Evolutionary conservation across 2,888 invertebrate genomes (phyloP).

Genomic region (Pseudococcus longispinus): DNA sequence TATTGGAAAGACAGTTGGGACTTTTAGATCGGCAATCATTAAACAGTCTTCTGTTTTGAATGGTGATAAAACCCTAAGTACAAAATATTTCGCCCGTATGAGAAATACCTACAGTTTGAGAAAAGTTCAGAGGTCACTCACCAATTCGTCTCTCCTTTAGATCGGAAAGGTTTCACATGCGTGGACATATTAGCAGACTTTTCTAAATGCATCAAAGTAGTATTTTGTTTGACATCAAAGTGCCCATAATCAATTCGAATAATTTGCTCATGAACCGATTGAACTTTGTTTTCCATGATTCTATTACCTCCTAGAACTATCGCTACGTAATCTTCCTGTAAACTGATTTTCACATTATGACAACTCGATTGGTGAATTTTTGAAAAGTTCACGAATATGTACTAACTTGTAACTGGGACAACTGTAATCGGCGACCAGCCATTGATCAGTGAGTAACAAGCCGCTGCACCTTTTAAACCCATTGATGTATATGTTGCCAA

Average conservation of each 20-base stretch:
- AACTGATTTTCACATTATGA: not conserved
- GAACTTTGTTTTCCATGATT: slow-evolving; percentile 62
- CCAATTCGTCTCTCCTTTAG: not conserved
- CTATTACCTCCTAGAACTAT: slow-evolving; percentile 55
- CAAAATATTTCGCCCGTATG: not conserved
- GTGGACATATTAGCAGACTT: slow-evolving; percentile 68
- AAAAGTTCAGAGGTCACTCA: not conserved
- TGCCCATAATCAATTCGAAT: slow-evolving; percentile 69
- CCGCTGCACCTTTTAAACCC: slow-evolving; percentile 76
- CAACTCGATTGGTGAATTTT: not conserved
- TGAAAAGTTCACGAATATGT: not conserved
- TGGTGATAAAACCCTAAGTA: not conserved
- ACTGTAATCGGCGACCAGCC: slow-evolving; percentile 63
- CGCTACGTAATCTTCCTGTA: slow-evolving; percentile 64
- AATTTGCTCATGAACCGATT: slow-evolving; percentile 76
- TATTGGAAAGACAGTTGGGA: not conserved
- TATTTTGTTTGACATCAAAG: slow-evolving; percentile 68
- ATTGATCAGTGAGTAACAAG: slow-evolving; percentile 71
- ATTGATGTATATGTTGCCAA: slow-evolving; percentile 72
- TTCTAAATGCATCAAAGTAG: slow-evolving; percentile 71
- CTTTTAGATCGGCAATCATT: not conserved
- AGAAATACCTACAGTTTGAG: too few relatives aligned
- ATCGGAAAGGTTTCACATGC: slow-evolving; percentile 62
- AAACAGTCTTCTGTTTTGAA: not conserved
- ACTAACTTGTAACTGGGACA: slow-evolving; percentile 8